Evolutionary conservation across 2,888 invertebrate species (phyloP), one percentile per base, ranked within the genome.

Genomic region (Lepidonotus clava): DNA sequence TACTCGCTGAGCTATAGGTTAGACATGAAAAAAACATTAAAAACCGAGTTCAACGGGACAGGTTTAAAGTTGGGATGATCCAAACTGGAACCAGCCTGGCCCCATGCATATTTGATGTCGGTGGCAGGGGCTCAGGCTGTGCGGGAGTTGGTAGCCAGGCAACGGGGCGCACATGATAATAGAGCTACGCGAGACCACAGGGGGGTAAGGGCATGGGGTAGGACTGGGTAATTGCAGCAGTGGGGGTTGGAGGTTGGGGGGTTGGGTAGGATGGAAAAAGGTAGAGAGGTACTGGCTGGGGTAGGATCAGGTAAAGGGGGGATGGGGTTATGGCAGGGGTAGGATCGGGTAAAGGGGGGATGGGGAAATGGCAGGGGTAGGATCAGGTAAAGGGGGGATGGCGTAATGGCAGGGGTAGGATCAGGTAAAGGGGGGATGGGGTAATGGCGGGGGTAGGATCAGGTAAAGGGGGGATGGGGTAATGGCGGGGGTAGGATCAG

Each of bases 151-250:
- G 71, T 71, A 71, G 11, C 71, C 38, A 36, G 36, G 71, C 71
- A 71, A 71, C 71, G 38, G 71, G n/a, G 36, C 36, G n/a, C 11
- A 71, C 71, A 71, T 71, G 71, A 71, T 71, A 34, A 71, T n/a
- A 71, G 38, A 71, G 8, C 46, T 18, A n/a, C n/a, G n/a, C n/a
- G n/a, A n/a, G n/a, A n/a, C n/a, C n/a, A n/a, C n/a, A n/a, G n/a
- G n/a, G n/a, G n/a, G n/a, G n/a, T n/a, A n/a, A n/a, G n/a, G n/a
- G n/a, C n/a, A n/a, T n/a, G n/a, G n/a, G n/a, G n/a, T n/a, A n/a
- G n/a, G n/a, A n/a, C n/a, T n/a, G n/a, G n/a, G n/a, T n/a, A n/a
- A n/a, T n/a, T n/a, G n/a, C n/a, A n/a, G n/a, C n/a, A n/a, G n/a
- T n/a, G n/a, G n/a, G n/a, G n/a, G n/a, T n/a, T n/a, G n/a, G n/a